Base-by-base conservation (phyloP, 2,113 vertebrate genomes). In the Hepsetus odoe region DNA sequence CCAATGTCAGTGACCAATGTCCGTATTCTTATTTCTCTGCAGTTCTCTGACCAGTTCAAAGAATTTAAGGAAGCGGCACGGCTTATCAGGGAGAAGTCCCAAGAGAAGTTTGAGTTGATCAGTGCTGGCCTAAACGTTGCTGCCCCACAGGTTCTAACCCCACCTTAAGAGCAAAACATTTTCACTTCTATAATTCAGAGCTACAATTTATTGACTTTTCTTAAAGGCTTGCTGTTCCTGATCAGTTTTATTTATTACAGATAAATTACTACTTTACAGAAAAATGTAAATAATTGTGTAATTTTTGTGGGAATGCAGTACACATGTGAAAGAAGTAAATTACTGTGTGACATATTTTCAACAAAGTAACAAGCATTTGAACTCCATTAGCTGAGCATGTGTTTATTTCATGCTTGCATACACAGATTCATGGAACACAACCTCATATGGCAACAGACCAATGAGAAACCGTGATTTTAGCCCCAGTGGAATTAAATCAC, bases 51-150 rank as follows among this genome's bases (percentile, higher is more conserved):
- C 74, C 95, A 94, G 72, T 96, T 96, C 87, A 95, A 94, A 82
- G 94, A 99, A 24, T 94, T 98, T 76, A 97, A 96, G 64, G 98
- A 99, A 83, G 97, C 96, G 0, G 96, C 97, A 0, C 94, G 96
- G 5, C 75, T 98, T 85, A 94, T 95, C 0, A 88, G 97, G 64
- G 97, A 98, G 79, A 99, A 97, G 74, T 98, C 95, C 0, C 97
- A 99, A 88, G 97, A 98, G 82, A 98, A 98, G 40, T 93, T 93
- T 0, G 97, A 99, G 81, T 87, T 98, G 77, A 94, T 91, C 81
- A 96, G 94, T 56, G 93, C 96, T 0, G 95, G 94, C 4, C 93
- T 98, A 13, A 95, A 38, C 30, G 93, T 98, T 32, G 81, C 93
- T 0, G 88, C 96, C n/a, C 96, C 95, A 76, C 96, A 98, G 95